Evolutionary conservation across 2,888 invertebrate species (phyloP).

Genomic region (Orchestes rusci): DNA sequence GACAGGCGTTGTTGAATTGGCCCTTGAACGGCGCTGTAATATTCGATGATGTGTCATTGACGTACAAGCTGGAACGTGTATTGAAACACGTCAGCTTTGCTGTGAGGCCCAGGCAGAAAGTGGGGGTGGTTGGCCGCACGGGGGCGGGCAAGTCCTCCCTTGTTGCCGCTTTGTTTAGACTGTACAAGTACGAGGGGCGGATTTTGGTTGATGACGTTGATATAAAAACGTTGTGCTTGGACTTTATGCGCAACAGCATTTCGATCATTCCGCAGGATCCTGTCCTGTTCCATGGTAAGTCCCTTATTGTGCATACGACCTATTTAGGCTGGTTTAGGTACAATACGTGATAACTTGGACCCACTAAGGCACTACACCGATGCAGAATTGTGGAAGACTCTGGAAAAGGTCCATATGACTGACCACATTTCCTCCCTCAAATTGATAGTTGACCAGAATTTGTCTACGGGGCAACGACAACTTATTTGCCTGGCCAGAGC

Average conservation of each 20-base stretch:
- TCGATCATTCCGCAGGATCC: slow-evolving; percentile 50
- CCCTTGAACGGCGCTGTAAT: slow-evolving; percentile 59
- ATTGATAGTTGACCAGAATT: slow-evolving; percentile 27
- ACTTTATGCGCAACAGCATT: slow-evolving; percentile 43
- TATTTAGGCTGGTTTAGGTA: slow-evolving; percentile 38
- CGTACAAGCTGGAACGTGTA: slow-evolving; percentile 62
- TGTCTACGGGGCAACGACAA: slow-evolving; percentile 47
- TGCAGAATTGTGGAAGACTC: slow-evolving; percentile 34
- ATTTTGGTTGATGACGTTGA: slow-evolving; percentile 47
- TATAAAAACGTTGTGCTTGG: slow-evolving; percentile 44
- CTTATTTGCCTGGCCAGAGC: slow-evolving; percentile 52
- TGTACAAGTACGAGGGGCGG: slow-evolving; percentile 70
- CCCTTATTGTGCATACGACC: too few relatives aligned
- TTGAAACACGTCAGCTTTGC: slow-evolving; percentile 62
- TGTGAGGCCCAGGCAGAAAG: slow-evolving; percentile 62
- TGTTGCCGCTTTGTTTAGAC: slow-evolving; percentile 66
- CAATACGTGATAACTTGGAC: slow-evolving; percentile 45
- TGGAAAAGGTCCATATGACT: slow-evolving; percentile 39
- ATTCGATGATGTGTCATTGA: slow-evolving; percentile 57
- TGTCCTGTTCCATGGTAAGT: slow-evolving; percentile 46
- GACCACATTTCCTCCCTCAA: slow-evolving; percentile 37
- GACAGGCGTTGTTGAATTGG: slow-evolving; percentile 57
- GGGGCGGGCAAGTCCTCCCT: slow-evolving; percentile 80
- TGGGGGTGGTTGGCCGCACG: slow-evolving; percentile 75
- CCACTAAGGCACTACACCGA: slow-evolving; percentile 32